Evolutionary conservation across 2,888 invertebrate genomes (phyloP), one percentile per base, ranked within the genome.

Genomic region (Pharmacophagus antenor): DNA sequence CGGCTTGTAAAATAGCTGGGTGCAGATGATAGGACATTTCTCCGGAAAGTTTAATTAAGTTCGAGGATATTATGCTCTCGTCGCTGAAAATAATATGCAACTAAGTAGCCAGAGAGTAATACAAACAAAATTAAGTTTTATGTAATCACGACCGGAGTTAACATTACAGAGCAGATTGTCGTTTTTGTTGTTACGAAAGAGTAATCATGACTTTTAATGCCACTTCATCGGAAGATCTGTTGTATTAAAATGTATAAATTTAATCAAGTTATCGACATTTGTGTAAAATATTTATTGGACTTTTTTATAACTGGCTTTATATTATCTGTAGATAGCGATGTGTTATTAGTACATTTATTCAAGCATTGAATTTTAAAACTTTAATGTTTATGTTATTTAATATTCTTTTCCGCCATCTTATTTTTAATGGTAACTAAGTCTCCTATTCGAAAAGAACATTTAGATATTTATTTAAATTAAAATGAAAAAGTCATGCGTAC

Each of bases 1-100:
- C 53, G 22, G 53, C 42, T 22, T 52, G 22, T 42, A 23, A 53
- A 53, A 15, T 42, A 42, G 42, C 17, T 54, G 27, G 54, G 3
- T 54, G 54, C 27, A 46, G 54, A 54, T 25, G 54, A 54, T 44
- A 46, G 44, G 54, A 54, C 54, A 44, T 54, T 54, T 15, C 42
- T 44, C 44, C 54, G 44, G 44, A 54, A 54, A 54, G 54, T 54
- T 54, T 54, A 54, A 54, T 54, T 44, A 54, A 54, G 27, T 54
- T 23, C 42, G 54, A 54, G 54, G 27, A 54, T 44, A 54, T 54
- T 44, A 54, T 54, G 44, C 44, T 18, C 44, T 44, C 54, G 44
- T 46, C 25, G 54, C 44, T 25, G 44, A 54, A 54, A 54, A 54
- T 54, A 54, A 44, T 54, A 54, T 54, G 54, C 44, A 54, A 27